Base-by-base conservation (phyloP, 35 echinoderm and acorn worm genomes). In the Amphiura filiformis region DNA sequence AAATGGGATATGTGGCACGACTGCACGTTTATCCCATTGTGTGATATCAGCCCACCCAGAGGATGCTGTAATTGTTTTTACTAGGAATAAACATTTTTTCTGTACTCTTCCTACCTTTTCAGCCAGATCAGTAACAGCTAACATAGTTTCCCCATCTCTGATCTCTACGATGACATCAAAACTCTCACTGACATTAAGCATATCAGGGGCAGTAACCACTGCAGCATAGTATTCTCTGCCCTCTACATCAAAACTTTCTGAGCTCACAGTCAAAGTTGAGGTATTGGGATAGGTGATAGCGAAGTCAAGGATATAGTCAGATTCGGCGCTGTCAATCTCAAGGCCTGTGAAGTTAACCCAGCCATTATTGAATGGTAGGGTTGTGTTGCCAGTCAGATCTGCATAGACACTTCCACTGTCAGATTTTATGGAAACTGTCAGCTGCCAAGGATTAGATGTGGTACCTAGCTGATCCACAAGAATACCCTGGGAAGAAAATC, bases 261-360 rank as follows among this genome's bases (percentile, higher is more conserved):
- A 90, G 39, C 82, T 92, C 15, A 81, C 83, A 15, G 79, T 28
- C 38, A 94, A 32, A 12, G 86, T 28, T 0, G 92, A 77, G 11
- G 38, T 87, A n/a, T 88, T 80, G n/a, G 96, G 96, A 56, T 88
- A 31, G 39, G 90, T 88, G 57, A 98, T 87, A 4, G 32, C 38
- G 76, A 98, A 98, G 36, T 98, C 96, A 77, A 98, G 77, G 47
- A 92, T 57, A 49, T 89, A 94, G 13, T 79, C 85, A 35, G 40
- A 37, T 13, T 81, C 87, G 12, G 39, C 49, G 52, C 3, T 57
- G 52, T 82, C 79, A 32, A 98, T 84, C 22, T 82, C 84, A 28
- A 94, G 83, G 35, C 82, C 75, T 23, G 96, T 94, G 61, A 90
- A 98, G 84, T 93, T 98, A 37, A 86, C 89, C 86, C 89, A 90